phyloP scores from a whole-genome alignment of 53 echinoderm and acorn worm species.

The Actinopyga echinites region DNA sequence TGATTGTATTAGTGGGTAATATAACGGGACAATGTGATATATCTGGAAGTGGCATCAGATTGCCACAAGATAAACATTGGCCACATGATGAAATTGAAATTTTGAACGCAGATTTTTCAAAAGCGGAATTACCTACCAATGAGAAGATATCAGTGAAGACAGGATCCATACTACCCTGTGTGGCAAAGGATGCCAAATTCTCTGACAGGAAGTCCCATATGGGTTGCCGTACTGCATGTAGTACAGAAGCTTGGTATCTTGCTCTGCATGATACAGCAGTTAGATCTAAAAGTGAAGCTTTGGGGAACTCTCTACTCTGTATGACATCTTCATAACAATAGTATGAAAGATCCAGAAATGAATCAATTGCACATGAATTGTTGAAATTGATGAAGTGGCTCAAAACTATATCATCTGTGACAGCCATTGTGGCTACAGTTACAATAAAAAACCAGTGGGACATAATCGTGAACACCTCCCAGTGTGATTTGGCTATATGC shows the following conservation, averaged over 20 bases:
- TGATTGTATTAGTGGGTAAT: not conserved
- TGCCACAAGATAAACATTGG: not conserved
- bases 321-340: not conserved
- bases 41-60: constrained; percentile 3
- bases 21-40: not conserved
- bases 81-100: constrained; percentile 4
- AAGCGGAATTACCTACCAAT: not conserved
- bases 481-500: no score
- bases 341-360: not conserved
- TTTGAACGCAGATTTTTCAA: not conserved
- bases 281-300: not conserved
- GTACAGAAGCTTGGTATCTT: not conserved
- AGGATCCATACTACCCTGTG: constrained; percentile 12
- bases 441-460: no score
- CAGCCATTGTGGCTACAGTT: not conserved
- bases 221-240: not conserved
- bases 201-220: not conserved
- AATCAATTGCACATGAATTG: not conserved
- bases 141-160: not conserved
- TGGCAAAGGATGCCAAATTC: constrained; percentile 2
- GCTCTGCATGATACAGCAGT: not conserved
- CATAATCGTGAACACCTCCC: no score
- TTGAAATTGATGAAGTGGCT: not conserved
- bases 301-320: not conserved
- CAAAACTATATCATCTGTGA: not conserved